Evolutionary conservation across 2,797 vertebrate genomes (phyloP), one percentile per base, ranked within the genome.

Genomic region (Paramormyrops hopkinsi): DNA sequence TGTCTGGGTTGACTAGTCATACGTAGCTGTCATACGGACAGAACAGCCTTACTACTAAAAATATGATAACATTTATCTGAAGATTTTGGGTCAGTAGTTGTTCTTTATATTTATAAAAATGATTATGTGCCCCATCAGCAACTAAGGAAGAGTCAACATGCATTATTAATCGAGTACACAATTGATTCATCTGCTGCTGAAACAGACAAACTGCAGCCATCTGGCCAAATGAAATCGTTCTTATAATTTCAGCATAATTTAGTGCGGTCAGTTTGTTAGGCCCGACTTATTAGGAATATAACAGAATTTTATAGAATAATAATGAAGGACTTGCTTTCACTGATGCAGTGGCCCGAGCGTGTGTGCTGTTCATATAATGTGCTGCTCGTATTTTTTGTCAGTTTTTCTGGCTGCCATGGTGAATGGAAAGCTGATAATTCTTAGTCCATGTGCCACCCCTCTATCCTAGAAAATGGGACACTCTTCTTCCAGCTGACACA

Each of bases 91-190:
- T 82, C 41, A 82, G 46, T 46, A 22, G 76, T 46, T 6, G 17
- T 82, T 44, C 29, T 48, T 85, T 51, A 6, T 29, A 85, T 85
- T 85, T 85, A 29, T 50, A 46, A 85, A 85, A 85, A 51, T 22
- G 82, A 22, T 51, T 51, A 51, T 4, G 48, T 51, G 22, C 4
- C 12, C 82, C 22, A 51, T 25, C 82, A 12, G 22, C 46, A 85
- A 85, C 82, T 51, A 51, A 25, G 44, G 22, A 85, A 85, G 46
- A 85, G 44, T 85, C 44, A 51, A 14, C 82, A 85, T 85, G 12
- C 82, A 85, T 50, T 85, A 83, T 51, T 85, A 48, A 82, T 82
- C 41, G n/a, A 85, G 46, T 85, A 51, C 82, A 85, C 82, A 85
- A 85, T 25, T 25, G 44, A 85, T 85, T 85, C 82, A 48, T 48